Conservation (phyloP, 1,140 invertebrate species). For the Elymnias hypermnestra region DNA sequence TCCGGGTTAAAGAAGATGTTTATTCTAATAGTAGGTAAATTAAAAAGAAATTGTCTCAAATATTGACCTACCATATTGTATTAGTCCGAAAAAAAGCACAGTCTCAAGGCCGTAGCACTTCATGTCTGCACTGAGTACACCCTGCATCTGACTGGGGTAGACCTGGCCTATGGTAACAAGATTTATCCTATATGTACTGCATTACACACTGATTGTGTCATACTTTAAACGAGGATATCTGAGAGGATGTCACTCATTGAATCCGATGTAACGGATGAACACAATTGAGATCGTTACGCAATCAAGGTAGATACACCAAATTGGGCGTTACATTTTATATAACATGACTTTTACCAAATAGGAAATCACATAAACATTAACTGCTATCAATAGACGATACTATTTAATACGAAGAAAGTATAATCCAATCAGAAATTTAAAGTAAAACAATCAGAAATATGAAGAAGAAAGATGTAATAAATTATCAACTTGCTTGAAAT, state of each 20-base stretch:
- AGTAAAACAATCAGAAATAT: too few relatives aligned
- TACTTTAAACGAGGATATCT: constrained; percentile 5
- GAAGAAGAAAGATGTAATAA: too few relatives aligned
- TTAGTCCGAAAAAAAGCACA: constrained; percentile 34
- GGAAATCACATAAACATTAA: too few relatives aligned
- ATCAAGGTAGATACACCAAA: constrained; percentile 4
- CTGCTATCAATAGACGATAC: too few relatives aligned
- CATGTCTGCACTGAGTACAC: constrained; percentile 22
- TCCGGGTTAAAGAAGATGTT: too few relatives aligned
- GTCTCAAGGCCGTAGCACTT: constrained; percentile 24
- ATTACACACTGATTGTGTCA: constrained; percentile 18
- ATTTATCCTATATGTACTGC: constrained; percentile 4
- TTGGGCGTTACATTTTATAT: not conserved
- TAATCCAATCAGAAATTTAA: too few relatives aligned
- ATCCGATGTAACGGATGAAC: constrained; percentile 27
- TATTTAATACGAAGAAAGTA: too few relatives aligned
- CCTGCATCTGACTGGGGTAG: constrained; percentile 13
- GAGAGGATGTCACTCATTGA: constrained; percentile 38
- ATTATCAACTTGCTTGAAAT: too few relatives aligned
- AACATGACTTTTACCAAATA: too few relatives aligned
- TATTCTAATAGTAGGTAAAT: too few relatives aligned
- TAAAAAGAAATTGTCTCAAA: constrained; percentile 9
- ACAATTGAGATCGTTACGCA: constrained; percentile 35
- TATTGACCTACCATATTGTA: constrained; percentile 41
- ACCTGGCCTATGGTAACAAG: constrained; percentile 14